phyloP scores from a whole-genome alignment of 92 coral and sea anemone genomes.

The Palythoa grandiflora region DNA sequence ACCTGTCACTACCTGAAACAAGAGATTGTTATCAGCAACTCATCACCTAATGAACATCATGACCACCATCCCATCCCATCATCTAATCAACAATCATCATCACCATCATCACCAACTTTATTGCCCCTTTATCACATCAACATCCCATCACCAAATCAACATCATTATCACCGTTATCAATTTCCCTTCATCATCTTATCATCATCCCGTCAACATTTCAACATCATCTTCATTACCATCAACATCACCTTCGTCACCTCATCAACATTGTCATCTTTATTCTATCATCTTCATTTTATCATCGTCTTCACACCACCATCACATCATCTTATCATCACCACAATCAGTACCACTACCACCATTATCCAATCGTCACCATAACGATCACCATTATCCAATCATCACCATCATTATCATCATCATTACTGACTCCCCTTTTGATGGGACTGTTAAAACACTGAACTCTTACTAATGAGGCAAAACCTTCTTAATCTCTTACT shows the following conservation, averaged over 20 bases:
- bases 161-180: not conserved
- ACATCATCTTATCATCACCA: no score
- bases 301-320: not conserved
- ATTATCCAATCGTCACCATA: no score
- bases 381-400: no score
- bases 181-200: not conserved
- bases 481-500: no score
- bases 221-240: not conserved
- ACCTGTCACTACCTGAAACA: conserved; percentile 88
- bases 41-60: not conserved
- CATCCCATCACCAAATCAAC: not conserved
- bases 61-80: not conserved
- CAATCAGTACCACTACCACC: no score
- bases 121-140: not conserved
- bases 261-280: not conserved
- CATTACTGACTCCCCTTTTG: no score
- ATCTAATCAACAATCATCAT: no score
- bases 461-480: no score
- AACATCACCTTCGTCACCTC: not conserved
- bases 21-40: not conserved
- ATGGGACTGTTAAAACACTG: no score
- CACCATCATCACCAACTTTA: no score
- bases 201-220: not conserved
- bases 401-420: no score
- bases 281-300: not conserved